Evolutionary conservation across 1,140 invertebrate genomes (phyloP), one percentile per base, ranked within the genome.

Genomic region (Ectropis grisescens): DNA sequence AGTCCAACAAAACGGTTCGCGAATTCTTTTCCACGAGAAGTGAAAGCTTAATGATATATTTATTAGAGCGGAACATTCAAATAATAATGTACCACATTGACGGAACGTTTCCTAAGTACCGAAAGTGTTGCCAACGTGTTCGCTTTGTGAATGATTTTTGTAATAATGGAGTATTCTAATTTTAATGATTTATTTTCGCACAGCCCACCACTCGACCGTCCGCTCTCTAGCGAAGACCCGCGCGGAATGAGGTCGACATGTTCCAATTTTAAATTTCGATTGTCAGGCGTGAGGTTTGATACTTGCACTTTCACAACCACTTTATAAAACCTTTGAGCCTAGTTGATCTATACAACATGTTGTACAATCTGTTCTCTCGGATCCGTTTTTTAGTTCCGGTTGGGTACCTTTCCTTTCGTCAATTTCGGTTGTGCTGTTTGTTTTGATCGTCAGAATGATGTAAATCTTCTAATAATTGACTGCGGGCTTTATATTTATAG

Each of bases 241-340:
- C 37, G 22, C 16, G 60, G 58, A 76, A 76, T 76, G 66, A 59
- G 71, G 68, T 67, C 68, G 58, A 29, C 33, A 41, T 46, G 68
- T 70, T 69, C 71, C 68, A 76, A 69, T 76, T 72, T 72, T 72
- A 61, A 67, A 72, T 69, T 66, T 70, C 59, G 58, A 67, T 61
- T 58, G 47, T 58, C 49, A 48, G n/a, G n/a, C n/a, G n/a, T n/a
- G n/a, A n/a, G n/a, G 45, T 41, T 48, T 46, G 42, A 56, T 53
- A 36, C 43, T 28, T 54, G 30, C 49, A 65, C 70, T 75, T 71
- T 75, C 70, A 64, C 67, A 71, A 45, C 36, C 43, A 42, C 53
- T 60, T 58, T 41, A 41, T 22, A 26, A 4, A 4, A 19, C 10
- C 24, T 26, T 33, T 39, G 36, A 12, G 13, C 11, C 29, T 34